Percentiles rank a stretch among this genome's conserved stretches.
phyloP scores from a whole-genome alignment of 2,888 invertebrate genomes.

The Melikaiella ostensackeni region DNA sequence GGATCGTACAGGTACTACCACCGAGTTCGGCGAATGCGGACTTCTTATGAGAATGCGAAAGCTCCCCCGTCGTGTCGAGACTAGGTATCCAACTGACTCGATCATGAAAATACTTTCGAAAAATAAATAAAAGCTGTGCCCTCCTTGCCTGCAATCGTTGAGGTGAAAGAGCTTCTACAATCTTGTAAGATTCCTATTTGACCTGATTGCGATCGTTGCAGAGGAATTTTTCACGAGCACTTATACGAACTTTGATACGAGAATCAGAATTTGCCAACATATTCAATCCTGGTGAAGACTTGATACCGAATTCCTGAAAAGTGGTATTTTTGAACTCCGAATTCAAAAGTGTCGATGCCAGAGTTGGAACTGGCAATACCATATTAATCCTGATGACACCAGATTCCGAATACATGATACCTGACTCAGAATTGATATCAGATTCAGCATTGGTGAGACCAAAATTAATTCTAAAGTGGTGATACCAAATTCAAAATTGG shows the following conservation, averaged over 20 bases:
- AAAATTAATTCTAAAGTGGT: background rate
- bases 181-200: background rate
- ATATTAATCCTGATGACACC: no score
- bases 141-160: background rate
- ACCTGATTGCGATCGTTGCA: background rate
- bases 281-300: no score
- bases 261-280: no score
- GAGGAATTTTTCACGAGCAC: no score
- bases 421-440: background rate
- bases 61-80: constrained; percentile 38
- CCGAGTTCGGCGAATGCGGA: background rate
- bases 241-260: no score
- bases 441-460: background rate
- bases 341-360: no score
- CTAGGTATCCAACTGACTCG: constrained; percentile 40
- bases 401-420: no score
- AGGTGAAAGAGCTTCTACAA: background rate
- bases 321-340: no score
- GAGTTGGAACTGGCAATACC: no score
- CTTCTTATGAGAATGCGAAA: constrained; percentile 29
- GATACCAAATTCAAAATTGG: background rate
- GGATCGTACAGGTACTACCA: constrained; percentile 54
- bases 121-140: constrained; percentile 2
- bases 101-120: constrained; percentile 54
- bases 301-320: no score